Evolutionary conservation across 2,888 invertebrate genomes (phyloP).

Genomic region (Blera fallax): DNA sequence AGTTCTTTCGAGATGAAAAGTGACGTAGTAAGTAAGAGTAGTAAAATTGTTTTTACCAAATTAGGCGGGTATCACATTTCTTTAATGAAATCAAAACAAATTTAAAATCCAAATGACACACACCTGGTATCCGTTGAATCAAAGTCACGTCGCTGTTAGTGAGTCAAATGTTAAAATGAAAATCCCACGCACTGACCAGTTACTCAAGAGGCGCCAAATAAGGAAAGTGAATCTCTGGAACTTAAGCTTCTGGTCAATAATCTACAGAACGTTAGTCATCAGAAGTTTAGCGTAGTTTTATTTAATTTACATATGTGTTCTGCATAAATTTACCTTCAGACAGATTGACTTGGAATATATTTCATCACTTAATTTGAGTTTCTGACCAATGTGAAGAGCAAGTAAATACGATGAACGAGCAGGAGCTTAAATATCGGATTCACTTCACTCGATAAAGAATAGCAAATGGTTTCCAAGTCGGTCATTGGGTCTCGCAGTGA

Average conservation of each 20-base stretch:
- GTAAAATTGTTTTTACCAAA: neutral
- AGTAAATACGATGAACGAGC: no score
- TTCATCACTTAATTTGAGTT: no score
- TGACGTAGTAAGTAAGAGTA: neutral
- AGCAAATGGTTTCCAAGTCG: no score
- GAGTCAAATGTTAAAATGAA: conserved; percentile 19
- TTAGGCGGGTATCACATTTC: conserved; percentile 1
- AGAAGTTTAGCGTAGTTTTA: neutral
- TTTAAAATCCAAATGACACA: conserved; percentile 30
- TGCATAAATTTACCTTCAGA: neutral
- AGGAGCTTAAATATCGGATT: no score
- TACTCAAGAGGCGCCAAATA: neutral
- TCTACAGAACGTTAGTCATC: neutral
- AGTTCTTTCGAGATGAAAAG: neutral
- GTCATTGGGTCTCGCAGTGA: no score
- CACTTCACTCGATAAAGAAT: no score
- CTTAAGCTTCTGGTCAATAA: neutral
- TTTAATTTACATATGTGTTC: neutral
- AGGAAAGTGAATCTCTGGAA: neutral
- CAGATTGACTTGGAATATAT: no score
- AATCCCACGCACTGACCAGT: conserved; percentile 20
- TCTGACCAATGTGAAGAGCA: no score
- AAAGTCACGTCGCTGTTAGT: neutral
- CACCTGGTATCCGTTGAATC: neutral
- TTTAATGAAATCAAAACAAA: neutral